A percentile compares a stretch with the other conserved stretches of the same genome.
Evolutionary conservation across 2,888 invertebrate genomes (phyloP).

Genomic region (Drosophila paucipuncta): DNA sequence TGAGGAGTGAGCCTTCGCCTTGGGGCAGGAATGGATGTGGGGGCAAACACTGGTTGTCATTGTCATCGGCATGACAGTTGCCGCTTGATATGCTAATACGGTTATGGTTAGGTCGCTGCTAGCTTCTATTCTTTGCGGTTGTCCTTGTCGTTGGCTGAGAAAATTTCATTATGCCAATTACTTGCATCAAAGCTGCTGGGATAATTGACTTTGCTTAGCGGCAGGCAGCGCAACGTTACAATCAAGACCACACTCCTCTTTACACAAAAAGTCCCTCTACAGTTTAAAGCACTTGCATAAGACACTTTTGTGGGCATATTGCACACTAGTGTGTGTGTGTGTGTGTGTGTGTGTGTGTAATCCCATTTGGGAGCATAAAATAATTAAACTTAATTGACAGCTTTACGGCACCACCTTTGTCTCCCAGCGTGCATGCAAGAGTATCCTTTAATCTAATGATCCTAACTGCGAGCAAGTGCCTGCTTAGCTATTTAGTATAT

Average conservation of each 20-base stretch:
- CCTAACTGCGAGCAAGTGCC: constrained; percentile 67
- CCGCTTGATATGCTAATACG: constrained; percentile 75
- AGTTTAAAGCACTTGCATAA: constrained; percentile 63
- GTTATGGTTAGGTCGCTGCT: constrained; percentile 68
- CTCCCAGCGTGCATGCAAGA: constrained; percentile 31
- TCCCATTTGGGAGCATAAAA: constrained; percentile 68
- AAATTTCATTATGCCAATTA: constrained; percentile 83
- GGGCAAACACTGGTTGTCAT: constrained; percentile 51
- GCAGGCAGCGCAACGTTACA: constrained; percentile 36
- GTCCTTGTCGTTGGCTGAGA: constrained; percentile 75
- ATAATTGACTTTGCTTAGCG: constrained; percentile 83
- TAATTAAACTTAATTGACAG: constrained; percentile 79
- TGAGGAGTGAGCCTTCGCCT: not conserved
- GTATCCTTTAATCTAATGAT: constrained; percentile 67
- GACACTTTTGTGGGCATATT: constrained; percentile 58
- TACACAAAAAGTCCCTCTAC: not conserved
- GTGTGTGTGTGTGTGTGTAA: constrained; percentile 32
- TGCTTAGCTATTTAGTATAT: constrained; percentile 59
- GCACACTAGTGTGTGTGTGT: constrained; percentile 56
- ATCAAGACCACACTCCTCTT: constrained; percentile 33
- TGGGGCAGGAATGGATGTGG: constrained; percentile 27
- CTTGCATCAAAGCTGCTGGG: constrained; percentile 83
- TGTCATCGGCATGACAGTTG: constrained; percentile 51
- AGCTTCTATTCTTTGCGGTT: constrained; percentile 78
- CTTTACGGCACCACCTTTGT: constrained; percentile 76